phyloP scores from a whole-genome alignment of 2,797 vertebrate genomes.

The Mus caroli region DNA sequence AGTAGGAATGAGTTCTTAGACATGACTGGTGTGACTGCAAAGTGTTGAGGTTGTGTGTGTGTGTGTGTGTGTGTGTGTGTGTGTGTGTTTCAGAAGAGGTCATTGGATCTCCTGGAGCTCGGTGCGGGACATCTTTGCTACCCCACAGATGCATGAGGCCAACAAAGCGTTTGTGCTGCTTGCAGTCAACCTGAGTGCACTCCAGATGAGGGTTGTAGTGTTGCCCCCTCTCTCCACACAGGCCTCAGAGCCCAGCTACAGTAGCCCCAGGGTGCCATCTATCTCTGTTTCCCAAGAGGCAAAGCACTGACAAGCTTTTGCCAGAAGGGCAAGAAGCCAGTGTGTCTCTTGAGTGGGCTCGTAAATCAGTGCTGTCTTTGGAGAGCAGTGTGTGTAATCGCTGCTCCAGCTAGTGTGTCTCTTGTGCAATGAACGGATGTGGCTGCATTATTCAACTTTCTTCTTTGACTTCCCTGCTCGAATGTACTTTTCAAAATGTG shows the following conservation, averaged over 20 bases:
- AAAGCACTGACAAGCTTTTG: conserved; percentile 37
- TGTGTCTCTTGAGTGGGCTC: conserved; percentile 57
- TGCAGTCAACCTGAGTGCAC: background rate
- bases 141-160: background rate
- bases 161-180: background rate
- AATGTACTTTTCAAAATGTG: conserved; percentile 63
- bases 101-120: background rate
- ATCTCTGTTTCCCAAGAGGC: background rate
- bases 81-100: background rate
- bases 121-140: background rate
- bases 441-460: conserved; percentile 75
- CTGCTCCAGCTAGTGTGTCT: conserved; percentile 13
- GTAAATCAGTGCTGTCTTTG: conserved; percentile 50
- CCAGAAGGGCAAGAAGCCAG: conserved; percentile 59
- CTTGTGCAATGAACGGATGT: conserved; percentile 69
- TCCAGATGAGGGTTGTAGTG: too few species aligned
- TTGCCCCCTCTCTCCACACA: background rate
- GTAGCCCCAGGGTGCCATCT: background rate
- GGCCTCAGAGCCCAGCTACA: conserved; percentile 58
- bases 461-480: conserved; percentile 38
- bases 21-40: background rate
- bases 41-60: background rate
- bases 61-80: background rate
- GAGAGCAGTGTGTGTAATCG: conserved; percentile 60
- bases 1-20: background rate